Conservation (phyloP, 2,888 invertebrate genomes). For the Crocallis elinguaria region DNA sequence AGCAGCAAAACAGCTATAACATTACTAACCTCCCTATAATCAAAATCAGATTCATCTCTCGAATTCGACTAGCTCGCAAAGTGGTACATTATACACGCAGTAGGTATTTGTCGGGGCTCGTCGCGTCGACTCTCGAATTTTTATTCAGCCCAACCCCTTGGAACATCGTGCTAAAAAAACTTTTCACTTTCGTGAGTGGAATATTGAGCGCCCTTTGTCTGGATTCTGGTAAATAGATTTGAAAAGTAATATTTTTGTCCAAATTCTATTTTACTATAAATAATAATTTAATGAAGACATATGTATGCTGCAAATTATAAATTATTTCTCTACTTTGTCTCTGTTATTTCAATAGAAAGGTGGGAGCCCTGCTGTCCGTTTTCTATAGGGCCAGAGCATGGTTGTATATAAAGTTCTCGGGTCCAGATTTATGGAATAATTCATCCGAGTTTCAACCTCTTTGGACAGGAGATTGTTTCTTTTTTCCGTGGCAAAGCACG, state of each 20-base stretch:
- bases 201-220: slow-evolving; percentile 28
- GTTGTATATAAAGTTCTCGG: no score
- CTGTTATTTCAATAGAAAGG: no score
- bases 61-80: slow-evolving; percentile 10
- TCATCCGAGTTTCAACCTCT: neutral
- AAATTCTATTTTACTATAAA: neutral
- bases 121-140: slow-evolving; percentile 17
- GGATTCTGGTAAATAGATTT: slow-evolving; percentile 9
- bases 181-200: slow-evolving; percentile 26
- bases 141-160: slow-evolving; percentile 29
- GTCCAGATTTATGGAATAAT: no score
- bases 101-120: neutral
- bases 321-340: no score
- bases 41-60: slow-evolving; percentile 25
- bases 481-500: no score
- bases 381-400: no score
- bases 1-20: no score
- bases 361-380: no score
- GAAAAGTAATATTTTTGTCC: neutral
- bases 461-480: neutral
- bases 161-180: slow-evolving; percentile 29
- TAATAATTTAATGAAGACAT: no score
- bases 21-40: slow-evolving; percentile 3
- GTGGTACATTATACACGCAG: slow-evolving; percentile 27
- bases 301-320: no score